Evolutionary conservation across 2,797 vertebrate species (phyloP).

Genomic region (Poliocrania exsul): DNA sequence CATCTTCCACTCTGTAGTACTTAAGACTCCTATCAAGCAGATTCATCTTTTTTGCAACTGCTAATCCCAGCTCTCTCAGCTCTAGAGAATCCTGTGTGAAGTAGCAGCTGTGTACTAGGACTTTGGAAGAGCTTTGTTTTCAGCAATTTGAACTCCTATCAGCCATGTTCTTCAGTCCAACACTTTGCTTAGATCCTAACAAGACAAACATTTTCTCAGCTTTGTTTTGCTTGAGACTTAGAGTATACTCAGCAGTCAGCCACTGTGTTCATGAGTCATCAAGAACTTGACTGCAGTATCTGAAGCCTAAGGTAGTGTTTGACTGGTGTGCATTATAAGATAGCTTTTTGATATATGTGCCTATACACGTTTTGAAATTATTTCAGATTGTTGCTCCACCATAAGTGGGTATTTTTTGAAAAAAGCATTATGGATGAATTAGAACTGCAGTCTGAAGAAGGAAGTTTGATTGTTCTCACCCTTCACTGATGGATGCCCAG

Average conservation of each 20-base stretch:
- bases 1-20: fast-evolving
- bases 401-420: background rate
- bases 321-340: fast-evolving
- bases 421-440: background rate
- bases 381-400: background rate
- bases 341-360: fast-evolving
- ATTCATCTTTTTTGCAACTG: background rate
- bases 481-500: background rate
- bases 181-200: background rate
- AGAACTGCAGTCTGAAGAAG: background rate
- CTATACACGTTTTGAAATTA: fast-evolving
- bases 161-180: background rate
- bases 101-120: background rate
- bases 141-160: background rate
- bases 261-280: background rate
- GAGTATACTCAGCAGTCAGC: background rate
- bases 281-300: background rate
- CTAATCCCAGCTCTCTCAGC: background rate
- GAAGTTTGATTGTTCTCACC: background rate
- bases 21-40: background rate
- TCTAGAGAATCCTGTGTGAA: background rate
- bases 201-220: background rate
- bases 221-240: background rate
- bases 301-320: fast-evolving
- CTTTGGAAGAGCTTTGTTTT: background rate